Conservation (phyloP, 2,113 vertebrate species). For the Petromus typicus region DNA sequence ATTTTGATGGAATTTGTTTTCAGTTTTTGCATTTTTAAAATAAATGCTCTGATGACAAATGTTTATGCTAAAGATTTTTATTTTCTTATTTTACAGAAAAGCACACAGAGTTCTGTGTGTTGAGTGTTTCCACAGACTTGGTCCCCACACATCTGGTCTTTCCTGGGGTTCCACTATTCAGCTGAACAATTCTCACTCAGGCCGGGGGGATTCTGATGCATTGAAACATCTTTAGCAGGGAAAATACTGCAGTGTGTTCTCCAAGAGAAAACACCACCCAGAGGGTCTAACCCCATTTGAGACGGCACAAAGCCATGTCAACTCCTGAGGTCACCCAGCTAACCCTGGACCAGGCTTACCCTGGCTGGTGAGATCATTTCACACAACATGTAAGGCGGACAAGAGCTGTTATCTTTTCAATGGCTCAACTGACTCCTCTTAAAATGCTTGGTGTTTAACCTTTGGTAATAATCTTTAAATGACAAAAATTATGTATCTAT, state of each 20-base stretch:
- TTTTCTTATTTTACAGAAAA: not conserved
- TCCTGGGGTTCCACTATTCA: not conserved
- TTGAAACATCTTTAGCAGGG: not conserved
- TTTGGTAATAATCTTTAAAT: not conserved
- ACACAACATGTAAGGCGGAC: not conserved
- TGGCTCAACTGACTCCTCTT: not conserved
- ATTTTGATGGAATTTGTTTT: not conserved
- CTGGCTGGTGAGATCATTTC: not conserved
- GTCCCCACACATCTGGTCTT: not conserved
- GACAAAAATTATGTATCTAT: not conserved
- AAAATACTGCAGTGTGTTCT: not conserved
- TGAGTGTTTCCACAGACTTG: not conserved
- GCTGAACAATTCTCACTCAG: not conserved
- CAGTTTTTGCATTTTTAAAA: not conserved
- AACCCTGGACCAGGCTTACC: too few species aligned
- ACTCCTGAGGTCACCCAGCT: fast-evolving
- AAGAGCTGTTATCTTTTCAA: not conserved
- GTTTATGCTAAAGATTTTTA: not conserved
- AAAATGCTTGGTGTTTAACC: not conserved
- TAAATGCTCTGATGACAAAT: not conserved
- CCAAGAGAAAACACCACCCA: not conserved
- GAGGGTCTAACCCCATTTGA: not conserved
- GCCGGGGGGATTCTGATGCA: not conserved
- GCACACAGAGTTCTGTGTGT: not conserved
- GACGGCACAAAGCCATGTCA: not conserved